Evolutionary conservation across 2,113 vertebrate genomes (phyloP).

Genomic region (Sclerurus mexicanus): DNA sequence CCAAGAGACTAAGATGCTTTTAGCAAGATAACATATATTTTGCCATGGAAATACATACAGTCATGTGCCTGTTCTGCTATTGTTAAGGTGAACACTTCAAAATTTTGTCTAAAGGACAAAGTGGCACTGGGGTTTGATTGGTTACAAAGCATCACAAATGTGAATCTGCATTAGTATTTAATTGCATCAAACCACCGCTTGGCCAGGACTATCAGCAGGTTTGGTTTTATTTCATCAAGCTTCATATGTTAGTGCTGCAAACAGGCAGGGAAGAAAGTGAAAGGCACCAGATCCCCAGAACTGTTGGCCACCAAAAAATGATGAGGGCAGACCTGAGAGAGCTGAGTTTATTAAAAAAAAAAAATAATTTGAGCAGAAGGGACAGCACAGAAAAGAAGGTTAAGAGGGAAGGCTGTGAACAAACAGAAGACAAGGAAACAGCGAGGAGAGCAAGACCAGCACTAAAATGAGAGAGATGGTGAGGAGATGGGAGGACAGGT

Average conservation of each 20-base stretch:
- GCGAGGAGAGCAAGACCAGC: neutral
- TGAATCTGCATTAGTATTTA: slow-evolving; percentile 1
- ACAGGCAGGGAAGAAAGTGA: neutral
- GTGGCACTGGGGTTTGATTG: neutral
- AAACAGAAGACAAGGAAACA: neutral
- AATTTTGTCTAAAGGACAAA: neutral
- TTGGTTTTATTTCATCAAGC: neutral
- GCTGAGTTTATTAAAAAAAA: neutral
- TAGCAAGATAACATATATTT: neutral
- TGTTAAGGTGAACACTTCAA: neutral
- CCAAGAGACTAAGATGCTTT: neutral
- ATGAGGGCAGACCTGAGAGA: neutral
- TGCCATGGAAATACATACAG: neutral
- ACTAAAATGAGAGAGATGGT: neutral
- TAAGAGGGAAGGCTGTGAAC: neutral
- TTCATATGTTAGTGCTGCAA: neutral
- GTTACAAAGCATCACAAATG: neutral
- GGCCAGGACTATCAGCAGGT: neutral
- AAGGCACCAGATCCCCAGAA: neutral
- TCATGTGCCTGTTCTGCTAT: neutral
- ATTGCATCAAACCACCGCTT: neutral
- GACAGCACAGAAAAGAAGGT: neutral
- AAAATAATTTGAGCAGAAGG: neutral
- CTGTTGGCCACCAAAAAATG: neutral
- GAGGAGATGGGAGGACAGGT: neutral